Conservation (phyloP, 2,797 vertebrate species). For the Scolopax rusticola region DNA sequence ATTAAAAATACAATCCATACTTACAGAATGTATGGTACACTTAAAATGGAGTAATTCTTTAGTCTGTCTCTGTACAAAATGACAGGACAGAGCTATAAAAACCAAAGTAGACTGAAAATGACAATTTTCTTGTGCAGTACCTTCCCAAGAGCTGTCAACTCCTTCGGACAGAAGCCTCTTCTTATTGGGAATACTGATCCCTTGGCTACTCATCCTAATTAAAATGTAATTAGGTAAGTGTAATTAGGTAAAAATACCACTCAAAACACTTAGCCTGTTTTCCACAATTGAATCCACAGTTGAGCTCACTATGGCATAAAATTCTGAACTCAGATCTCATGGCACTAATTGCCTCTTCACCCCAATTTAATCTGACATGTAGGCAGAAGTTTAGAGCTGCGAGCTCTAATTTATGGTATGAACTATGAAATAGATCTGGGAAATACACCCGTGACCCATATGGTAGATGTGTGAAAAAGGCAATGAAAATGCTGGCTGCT, state of each 20-base stretch:
- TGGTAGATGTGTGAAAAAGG: neutral
- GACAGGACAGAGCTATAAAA: neutral
- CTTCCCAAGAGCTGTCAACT: constrained; percentile 59
- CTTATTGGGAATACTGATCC: constrained; percentile 41
- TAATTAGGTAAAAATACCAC: constrained; percentile 64
- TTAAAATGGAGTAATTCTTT: constrained; percentile 6
- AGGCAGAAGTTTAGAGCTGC: neutral
- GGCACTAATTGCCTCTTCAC: constrained; percentile 54
- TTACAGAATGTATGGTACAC: neutral
- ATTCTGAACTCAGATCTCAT: constrained; percentile 52
- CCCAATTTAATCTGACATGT: constrained; percentile 12
- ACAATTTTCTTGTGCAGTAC: neutral
- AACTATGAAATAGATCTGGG: neutral
- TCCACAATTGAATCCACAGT: constrained; percentile 46
- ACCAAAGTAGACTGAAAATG: neutral
- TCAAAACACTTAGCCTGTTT: constrained; percentile 56
- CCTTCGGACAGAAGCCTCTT: constrained; percentile 10
- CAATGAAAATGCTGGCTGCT: neutral
- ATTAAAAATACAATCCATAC: neutral
- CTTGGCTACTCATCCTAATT: constrained; percentile 71
- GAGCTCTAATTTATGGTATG: neutral
- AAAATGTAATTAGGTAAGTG: constrained; percentile 67
- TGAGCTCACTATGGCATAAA: constrained; percentile 50
- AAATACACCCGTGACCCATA: neutral
- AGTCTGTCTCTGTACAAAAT: neutral